phyloP scores from a whole-genome alignment of 1,140 invertebrate genomes.

The Microplitis demolitor region DNA sequence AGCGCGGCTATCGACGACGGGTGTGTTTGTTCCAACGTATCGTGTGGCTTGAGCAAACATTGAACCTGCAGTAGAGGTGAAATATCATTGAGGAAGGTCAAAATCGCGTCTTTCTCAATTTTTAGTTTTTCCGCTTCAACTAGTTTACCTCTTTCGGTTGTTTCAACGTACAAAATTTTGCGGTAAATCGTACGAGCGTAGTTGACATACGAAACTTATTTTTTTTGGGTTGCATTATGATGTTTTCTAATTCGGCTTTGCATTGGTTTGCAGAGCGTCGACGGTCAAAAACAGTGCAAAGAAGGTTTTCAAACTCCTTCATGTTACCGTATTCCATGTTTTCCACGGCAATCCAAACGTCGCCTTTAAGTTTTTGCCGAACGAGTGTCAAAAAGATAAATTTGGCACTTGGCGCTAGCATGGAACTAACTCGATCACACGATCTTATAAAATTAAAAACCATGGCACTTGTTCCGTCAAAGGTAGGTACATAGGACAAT shows the following conservation, averaged over 20 bases:
- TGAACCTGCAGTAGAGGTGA: background rate
- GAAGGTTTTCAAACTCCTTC: background rate
- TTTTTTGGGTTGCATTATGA: too few relatives aligned
- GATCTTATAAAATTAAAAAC: too few relatives aligned
- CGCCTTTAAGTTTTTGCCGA: background rate
- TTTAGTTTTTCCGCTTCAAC: background rate
- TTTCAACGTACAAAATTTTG: too few relatives aligned
- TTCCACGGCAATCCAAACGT: background rate
- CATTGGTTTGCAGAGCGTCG: too few relatives aligned
- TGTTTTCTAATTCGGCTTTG: too few relatives aligned
- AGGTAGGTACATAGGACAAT: too few relatives aligned
- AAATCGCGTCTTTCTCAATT: background rate
- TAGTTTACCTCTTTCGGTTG: background rate
- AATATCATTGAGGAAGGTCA: background rate
- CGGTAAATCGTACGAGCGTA: too few relatives aligned
- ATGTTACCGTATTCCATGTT: background rate
- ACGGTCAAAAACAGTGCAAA: background rate
- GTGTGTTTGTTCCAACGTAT: background rate
- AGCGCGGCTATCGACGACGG: background rate
- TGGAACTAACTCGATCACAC: too few relatives aligned
- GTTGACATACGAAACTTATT: too few relatives aligned
- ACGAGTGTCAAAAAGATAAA: background rate
- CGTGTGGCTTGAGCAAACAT: background rate
- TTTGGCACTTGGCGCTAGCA: too few relatives aligned
- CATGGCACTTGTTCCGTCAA: too few relatives aligned